Evolutionary conservation across 2,888 invertebrate genomes (phyloP).

Genomic region (Philaethria dido): DNA sequence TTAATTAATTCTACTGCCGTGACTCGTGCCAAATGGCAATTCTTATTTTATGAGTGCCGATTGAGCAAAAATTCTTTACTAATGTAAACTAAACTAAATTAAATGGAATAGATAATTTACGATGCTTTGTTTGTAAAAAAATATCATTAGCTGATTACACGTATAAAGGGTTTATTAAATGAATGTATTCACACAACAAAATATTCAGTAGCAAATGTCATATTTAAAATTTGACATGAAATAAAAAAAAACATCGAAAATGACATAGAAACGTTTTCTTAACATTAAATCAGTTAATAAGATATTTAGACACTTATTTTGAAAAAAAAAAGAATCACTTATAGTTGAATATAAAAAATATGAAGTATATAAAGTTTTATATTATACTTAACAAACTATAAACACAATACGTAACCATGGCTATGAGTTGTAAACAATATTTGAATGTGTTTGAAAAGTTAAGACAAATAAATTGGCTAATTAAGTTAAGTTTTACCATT

Average conservation of each 20-base stretch:
- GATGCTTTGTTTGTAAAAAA: not conserved
- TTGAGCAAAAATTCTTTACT: not conserved
- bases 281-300: too few relatives aligned
- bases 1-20: too few relatives aligned
- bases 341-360: too few relatives aligned
- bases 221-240: too few relatives aligned
- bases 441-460: not conserved
- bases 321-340: too few relatives aligned
- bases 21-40: too few relatives aligned
- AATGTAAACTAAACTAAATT: not conserved
- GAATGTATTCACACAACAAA: not conserved
- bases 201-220: too few relatives aligned
- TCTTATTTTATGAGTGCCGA: too few relatives aligned
- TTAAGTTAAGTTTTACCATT: not conserved
- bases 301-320: too few relatives aligned
- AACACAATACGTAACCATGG: not conserved
- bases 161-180: not conserved
- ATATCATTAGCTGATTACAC: not conserved
- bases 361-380: too few relatives aligned
- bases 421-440: not conserved
- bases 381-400: not conserved
- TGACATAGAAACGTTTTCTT: too few relatives aligned
- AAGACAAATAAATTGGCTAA: not conserved
- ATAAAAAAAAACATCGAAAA: too few relatives aligned
- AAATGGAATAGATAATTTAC: not conserved